phyloP scores from a whole-genome alignment of 1,140 invertebrate genomes.

The Littorina saxatilis region DNA sequence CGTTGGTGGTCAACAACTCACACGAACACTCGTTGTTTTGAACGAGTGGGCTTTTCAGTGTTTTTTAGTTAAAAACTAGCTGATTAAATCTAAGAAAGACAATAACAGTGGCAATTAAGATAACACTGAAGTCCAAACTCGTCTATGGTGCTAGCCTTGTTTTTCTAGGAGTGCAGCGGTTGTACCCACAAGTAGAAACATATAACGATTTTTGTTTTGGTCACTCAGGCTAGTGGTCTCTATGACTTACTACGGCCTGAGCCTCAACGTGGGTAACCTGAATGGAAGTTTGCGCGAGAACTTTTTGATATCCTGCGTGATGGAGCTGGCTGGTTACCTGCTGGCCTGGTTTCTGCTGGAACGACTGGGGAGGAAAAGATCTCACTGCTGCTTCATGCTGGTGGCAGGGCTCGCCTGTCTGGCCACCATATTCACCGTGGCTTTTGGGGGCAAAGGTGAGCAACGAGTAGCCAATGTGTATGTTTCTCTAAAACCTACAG shows the following conservation, averaged over 20 bases:
- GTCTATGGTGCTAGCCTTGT: too few species aligned
- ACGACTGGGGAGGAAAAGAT: conserved; percentile 51
- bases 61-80: too few species aligned
- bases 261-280: conserved; percentile 64
- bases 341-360: conserved; percentile 77
- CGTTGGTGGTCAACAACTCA: too few species aligned
- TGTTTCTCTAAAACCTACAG: conserved; percentile 20
- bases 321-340: conserved; percentile 86
- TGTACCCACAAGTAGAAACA: neutral
- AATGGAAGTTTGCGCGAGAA: conserved; percentile 64
- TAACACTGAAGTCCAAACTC: neutral
- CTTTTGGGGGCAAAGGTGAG: conserved; percentile 3
- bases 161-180: neutral
- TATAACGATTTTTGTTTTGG: neutral
- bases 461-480: neutral
- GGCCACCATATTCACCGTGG: conserved; percentile 18
- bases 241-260: conserved; percentile 82
- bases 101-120: too few species aligned
- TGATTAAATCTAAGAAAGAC: too few species aligned
- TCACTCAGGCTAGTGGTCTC: conserved; percentile 80
- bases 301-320: conserved; percentile 77
- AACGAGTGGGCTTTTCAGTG: too few species aligned
- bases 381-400: conserved; percentile 31
- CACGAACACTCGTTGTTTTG: too few species aligned
- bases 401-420: conserved; percentile 13